Evolutionary conservation across 2,113 vertebrate species (phyloP), one percentile per base, ranked within the genome.

Genomic region (Brachirus orientalis): DNA sequence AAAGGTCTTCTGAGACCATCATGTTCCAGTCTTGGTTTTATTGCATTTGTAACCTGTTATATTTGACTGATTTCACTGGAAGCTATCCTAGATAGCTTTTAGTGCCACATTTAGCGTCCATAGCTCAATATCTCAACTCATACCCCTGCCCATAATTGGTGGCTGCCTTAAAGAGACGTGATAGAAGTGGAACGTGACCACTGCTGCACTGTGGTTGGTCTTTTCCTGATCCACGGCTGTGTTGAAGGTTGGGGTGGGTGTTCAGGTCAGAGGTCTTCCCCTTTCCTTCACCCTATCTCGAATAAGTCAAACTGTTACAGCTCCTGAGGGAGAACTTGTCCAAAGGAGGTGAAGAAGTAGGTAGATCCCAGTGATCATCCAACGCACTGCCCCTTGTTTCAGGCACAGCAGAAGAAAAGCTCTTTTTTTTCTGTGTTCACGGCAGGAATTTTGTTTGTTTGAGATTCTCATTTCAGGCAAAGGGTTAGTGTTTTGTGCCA

Each of bases 291-390:
- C 87, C 87, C 80, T 68, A 18, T 77, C 35, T 47, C 17, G 55
- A 83, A 90, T 90, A 85, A 83, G 84, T 91, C 89, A 91, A 86
- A 69, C 68, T 75, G 65, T 77, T 88, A 90, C 84, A 72, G 82
- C 71, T 76, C 90, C 86, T 79, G 51, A 4, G 89, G 88, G 90
- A 89, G 17, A 12, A 16, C 60, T 59, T 43, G 66, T 86, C 85
- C 60, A 53, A 28, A 58, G 38, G 75, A 83, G 79, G 82, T 72
- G 72, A 77, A 68, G 68, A 69, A 75, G 63, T 63, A 58, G 51
- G 75, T 71, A 58, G 54, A 70, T 70, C 52, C 72, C 69, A 36
- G 56, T 38, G 52, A 68, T 82, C 77, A 61, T 81, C 38, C 46
- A 72, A 68, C 43, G n/a, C 60, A 6, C 51, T 18, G 38, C 20